A percentile compares a stretch with the other conserved stretches of the same genome.
Evolutionary conservation across 1,140 invertebrate genomes (phyloP).

Genomic region (Diorhabda elongata): DNA sequence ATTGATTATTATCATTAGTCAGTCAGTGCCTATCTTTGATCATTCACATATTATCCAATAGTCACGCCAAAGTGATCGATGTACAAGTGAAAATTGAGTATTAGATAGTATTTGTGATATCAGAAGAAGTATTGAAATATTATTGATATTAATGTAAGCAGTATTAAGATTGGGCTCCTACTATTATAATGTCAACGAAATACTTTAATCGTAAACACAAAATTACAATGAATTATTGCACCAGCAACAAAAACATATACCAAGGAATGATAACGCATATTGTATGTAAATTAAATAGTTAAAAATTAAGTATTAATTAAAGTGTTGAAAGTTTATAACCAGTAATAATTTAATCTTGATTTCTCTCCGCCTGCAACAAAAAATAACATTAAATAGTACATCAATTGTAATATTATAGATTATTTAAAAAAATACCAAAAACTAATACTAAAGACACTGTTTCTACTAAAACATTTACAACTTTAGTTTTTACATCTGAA

Average conservation of each 20-base stretch:
- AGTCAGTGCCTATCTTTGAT: no score
- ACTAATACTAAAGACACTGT: not conserved
- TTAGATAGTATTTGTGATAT: no score
- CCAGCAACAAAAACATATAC: conserved; percentile 11
- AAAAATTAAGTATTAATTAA: conserved; percentile 5
- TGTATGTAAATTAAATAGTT: conserved; percentile 8
- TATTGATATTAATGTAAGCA: no score
- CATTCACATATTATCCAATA: no score
- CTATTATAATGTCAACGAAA: not conserved
- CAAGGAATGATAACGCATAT: conserved; percentile 17
- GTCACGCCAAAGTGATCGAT: no score
- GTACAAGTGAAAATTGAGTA: no score
- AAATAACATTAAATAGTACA: not conserved
- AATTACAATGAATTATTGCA: conserved; percentile 17
- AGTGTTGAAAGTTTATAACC: not conserved
- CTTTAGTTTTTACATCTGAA: not conserved
- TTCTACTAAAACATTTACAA: not conserved
- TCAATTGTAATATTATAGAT: not conserved
- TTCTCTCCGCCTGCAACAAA: conserved; percentile 3
- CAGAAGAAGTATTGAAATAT: no score
- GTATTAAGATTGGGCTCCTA: no score
- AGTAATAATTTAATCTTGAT: not conserved
- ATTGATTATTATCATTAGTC: no score
- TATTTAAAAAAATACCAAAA: not conserved
- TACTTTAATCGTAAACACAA: conserved; percentile 6